Evolutionary conservation across 2,113 vertebrate species (phyloP).

Genomic region (Muscicapa adusta): DNA sequence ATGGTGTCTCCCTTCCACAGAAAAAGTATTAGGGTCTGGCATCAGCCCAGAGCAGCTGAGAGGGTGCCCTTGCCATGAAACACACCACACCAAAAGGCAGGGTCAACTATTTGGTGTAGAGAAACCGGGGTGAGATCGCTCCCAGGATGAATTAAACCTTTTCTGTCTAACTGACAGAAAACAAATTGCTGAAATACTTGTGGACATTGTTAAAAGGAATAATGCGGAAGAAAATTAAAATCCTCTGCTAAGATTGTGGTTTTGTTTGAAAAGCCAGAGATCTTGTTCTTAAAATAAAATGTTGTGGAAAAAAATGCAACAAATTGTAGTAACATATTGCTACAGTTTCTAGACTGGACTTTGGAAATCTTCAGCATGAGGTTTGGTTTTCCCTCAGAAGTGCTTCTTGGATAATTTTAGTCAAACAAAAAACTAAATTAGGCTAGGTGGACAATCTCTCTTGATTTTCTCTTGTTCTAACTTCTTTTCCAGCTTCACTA

Average conservation of each 20-base stretch:
- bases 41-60: neutral
- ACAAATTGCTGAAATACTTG: slow-evolving; percentile 37
- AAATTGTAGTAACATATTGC: neutral
- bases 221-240: slow-evolving; percentile 40
- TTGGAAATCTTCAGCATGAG: neutral
- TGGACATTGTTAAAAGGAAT: slow-evolving; percentile 35
- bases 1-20: neutral
- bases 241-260: slow-evolving; percentile 19
- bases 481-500: neutral
- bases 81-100: neutral
- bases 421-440: neutral
- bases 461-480: neutral
- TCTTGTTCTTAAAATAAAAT: slow-evolving; percentile 4
- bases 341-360: neutral
- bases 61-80: neutral
- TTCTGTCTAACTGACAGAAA: neutral
- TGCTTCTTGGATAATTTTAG: neutral
- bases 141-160: neutral
- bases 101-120: neutral
- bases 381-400: neutral
- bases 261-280: slow-evolving; percentile 20
- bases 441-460: neutral
- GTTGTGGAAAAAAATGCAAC: neutral
- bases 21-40: neutral
- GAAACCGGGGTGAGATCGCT: neutral